A percentile compares a stretch with the other conserved stretches of the same genome.
Evolutionary conservation across 1,140 invertebrate species (phyloP).

Genomic region (Mactra quadrangularis): DNA sequence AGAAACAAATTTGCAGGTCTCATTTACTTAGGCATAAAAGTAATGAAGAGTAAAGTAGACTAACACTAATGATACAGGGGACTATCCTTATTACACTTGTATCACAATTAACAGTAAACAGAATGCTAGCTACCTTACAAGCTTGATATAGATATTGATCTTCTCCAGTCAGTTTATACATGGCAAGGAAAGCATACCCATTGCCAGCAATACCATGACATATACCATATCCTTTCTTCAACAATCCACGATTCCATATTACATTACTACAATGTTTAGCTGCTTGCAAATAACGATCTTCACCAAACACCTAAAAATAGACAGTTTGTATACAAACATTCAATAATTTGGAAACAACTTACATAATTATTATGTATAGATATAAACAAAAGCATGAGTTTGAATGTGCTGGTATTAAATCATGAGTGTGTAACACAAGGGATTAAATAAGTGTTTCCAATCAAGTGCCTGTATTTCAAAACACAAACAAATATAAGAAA

Average conservation of each 20-base stretch:
- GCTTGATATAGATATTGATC: conserved; percentile 90
- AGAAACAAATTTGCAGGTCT: too few species aligned
- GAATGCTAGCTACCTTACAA: conserved; percentile 83
- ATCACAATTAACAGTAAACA: too few species aligned
- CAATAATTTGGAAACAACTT: neutral
- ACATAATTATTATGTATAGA: too few species aligned
- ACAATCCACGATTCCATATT: conserved; percentile 93
- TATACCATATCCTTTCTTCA: conserved; percentile 94
- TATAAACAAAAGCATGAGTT: neutral
- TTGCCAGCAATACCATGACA: conserved; percentile 97
- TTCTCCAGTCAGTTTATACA: conserved; percentile 92
- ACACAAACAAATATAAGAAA: too few species aligned
- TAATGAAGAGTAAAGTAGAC: too few species aligned
- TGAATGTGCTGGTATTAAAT: too few species aligned
- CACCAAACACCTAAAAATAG: conserved; percentile 86
- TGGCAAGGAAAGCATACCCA: conserved; percentile 92
- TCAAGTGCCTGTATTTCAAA: too few species aligned
- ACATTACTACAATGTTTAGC: conserved; percentile 90
- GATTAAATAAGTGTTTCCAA: too few species aligned
- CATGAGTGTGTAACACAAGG: too few species aligned
- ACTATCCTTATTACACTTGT: too few species aligned
- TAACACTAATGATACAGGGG: too few species aligned
- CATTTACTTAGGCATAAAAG: too few species aligned
- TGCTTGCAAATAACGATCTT: conserved; percentile 89
- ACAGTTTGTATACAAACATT: neutral